Base-by-base conservation (phyloP, 2,797 vertebrate genomes). In the Triplophysa yarkandensis region DNA sequence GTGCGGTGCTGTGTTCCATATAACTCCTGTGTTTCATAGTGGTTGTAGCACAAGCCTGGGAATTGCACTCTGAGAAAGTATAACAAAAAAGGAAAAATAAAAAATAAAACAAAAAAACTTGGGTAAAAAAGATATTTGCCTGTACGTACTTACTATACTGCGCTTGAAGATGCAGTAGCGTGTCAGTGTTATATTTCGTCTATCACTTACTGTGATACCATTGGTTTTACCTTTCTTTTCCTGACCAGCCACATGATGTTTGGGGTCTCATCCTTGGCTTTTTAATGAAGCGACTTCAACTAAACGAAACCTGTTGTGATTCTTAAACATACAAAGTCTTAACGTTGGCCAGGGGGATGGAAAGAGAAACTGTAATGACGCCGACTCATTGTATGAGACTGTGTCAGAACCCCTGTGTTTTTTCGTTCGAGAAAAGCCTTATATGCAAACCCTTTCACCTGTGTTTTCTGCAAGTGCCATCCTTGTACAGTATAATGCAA, bases 381-480 rank as follows among this genome's bases (percentile, higher is more conserved):
- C 69, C 62, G 80, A 65, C 77, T 81, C 80, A 44, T 77, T 67
- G 32, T 72, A 75, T 46, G 78, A 79, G 76, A 43, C 69, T 36
- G 77, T 30, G 77, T 76, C 71, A 91, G 93, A 94, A 94, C 93
- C 94, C 94, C 94, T 93, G 90, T 92, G 92, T 93, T 92, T 74
- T 93, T 85, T 84, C 83, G 78, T 88, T 84, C 91, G 94, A 88
- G 90, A 85, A 90, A 96, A 96, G 96, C 95, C 95, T 97, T 96
- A 96, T 97, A 96, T 96, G 95, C 95, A 98, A 97, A 97, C 94
- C 94, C 94, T 93, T 92, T 94, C 93, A 95, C 94, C 93, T 94
- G 94, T 96, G 93, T 93, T 95, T 94, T 95, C 95, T 96, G 92
- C 93, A 95, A 97, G 95, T 97, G 95, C 95, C 95, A 96, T 95